Conservation (phyloP, 2,113 vertebrate species). For the Coturnix japonica region DNA sequence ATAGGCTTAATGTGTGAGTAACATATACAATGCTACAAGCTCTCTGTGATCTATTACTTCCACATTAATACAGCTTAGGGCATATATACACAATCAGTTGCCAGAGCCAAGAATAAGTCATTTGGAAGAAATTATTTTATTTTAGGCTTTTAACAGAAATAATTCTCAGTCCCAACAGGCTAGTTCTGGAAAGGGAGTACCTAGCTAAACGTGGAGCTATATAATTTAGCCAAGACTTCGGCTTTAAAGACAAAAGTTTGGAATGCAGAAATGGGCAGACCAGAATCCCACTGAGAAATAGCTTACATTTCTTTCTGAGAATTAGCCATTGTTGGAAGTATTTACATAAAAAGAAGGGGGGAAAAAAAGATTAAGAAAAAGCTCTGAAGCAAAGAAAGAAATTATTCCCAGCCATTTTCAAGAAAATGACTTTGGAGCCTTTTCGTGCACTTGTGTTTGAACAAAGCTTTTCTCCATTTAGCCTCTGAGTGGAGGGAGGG, state of each 20-base stretch:
- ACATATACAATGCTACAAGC: not conserved
- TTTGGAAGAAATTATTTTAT: slow-evolving; percentile 47
- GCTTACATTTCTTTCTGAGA: slow-evolving; percentile 55
- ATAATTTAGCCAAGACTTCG: slow-evolving; percentile 46
- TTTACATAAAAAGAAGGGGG: not conserved
- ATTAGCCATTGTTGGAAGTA: slow-evolving; percentile 47
- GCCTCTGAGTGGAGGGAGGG: not conserved
- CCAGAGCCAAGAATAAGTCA: slow-evolving; percentile 27
- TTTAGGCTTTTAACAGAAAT: slow-evolving; percentile 42
- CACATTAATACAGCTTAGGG: not conserved
- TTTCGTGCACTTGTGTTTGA: slow-evolving; percentile 22
- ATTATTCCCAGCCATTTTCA: slow-evolving; percentile 15
- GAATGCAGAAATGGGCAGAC: slow-evolving; percentile 47
- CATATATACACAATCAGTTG: slow-evolving; percentile 1
- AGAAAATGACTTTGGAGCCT: not conserved
- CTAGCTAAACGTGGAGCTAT: not conserved
- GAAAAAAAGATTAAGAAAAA: not conserved
- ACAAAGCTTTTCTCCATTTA: slow-evolving; percentile 21
- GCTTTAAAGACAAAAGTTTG: slow-evolving; percentile 38
- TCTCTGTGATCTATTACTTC: slow-evolving; percentile 45
- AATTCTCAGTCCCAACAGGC: slow-evolving; percentile 25
- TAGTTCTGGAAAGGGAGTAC: slow-evolving; percentile 14
- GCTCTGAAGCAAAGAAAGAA: slow-evolving; percentile 9
- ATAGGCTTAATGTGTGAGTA: slow-evolving; percentile 2
- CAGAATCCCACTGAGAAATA: slow-evolving; percentile 49